These are phyloP conservation scores for Macropus fuliginosus DNA, from an alignment of 2,797 vertebrate species.

Conservation along the genomic window DNA sequence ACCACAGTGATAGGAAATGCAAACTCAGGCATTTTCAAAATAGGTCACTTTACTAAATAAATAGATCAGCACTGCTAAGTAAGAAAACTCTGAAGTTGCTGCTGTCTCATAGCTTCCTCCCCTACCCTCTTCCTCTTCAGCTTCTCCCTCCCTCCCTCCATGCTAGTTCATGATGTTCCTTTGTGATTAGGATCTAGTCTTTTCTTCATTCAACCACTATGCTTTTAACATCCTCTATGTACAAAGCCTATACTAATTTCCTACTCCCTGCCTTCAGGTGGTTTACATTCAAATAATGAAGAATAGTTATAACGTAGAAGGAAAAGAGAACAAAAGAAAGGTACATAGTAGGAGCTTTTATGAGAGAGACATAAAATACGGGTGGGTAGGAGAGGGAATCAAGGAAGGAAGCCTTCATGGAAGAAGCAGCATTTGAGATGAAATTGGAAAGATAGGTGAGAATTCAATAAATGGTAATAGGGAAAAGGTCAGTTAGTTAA, in stretches of 20 bases:
- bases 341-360: background rate
- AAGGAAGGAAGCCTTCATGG: background rate
- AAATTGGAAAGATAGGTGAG: background rate
- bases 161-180: background rate
- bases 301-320: background rate
- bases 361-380: background rate
- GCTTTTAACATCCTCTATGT: fast-evolving
- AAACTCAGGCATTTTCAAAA: background rate
- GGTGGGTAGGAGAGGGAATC: background rate
- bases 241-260: background rate
- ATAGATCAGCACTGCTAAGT: background rate
- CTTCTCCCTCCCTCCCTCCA: background rate
- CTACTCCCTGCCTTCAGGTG: background rate
- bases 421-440: background rate
- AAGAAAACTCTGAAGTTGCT: background rate
- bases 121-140: background rate
- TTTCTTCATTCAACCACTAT: background rate
- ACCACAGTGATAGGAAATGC: background rate
- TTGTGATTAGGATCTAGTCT: background rate
- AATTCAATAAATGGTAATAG: background rate
- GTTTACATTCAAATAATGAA: background rate
- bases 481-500: background rate
- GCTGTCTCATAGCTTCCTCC: background rate
- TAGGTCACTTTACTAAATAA: background rate
- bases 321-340: background rate